These are phyloP conservation scores for Alosa alosa DNA, from an alignment of 2,113 vertebrate genomes.

Conservation along the genomic window DNA sequence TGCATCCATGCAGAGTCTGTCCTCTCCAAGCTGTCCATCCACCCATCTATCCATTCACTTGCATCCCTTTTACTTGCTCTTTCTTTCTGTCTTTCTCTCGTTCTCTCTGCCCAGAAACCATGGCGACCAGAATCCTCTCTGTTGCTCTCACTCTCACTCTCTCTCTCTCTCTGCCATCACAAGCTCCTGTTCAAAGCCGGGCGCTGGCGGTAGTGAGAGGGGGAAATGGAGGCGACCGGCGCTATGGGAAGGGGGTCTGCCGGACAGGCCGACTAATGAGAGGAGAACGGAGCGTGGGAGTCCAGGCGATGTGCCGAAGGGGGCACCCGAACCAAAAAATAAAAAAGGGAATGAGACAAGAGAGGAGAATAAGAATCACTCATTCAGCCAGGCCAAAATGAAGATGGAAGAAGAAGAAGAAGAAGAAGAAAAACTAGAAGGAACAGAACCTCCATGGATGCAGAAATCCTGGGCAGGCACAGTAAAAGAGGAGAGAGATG, in stretches of 20 bases:
- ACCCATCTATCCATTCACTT: not conserved
- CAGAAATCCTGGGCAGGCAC: not conserved
- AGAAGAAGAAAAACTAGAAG: not conserved
- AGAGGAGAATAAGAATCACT: not conserved
- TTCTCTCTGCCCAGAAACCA: not conserved
- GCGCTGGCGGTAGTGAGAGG: not conserved
- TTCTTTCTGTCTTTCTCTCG: slow-evolving; percentile 3
- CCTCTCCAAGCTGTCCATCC: not conserved
- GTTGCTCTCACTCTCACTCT: slow-evolving; percentile 7
- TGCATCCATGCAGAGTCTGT: not conserved
- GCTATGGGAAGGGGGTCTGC: slow-evolving; percentile 17
- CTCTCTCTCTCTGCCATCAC: slow-evolving; percentile 14
- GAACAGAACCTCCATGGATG: not conserved
- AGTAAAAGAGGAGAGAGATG: not conserved
- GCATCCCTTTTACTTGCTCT: not conserved
- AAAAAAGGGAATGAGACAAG: not conserved
- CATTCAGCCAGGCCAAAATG: not conserved
- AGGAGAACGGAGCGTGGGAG: slow-evolving; percentile 35
- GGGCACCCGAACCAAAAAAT: slow-evolving; percentile 24
- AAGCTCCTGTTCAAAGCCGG: slow-evolving; percentile 3
- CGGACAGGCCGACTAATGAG: slow-evolving; percentile 31
- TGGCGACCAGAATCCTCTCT: slow-evolving; percentile 17
- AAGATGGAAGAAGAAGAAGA: not conserved
- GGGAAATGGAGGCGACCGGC: not conserved
- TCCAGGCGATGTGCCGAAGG: slow-evolving; percentile 25